These are phyloP conservation scores for Augiades crinisus DNA, from an alignment of 2,888 invertebrate species.

Conservation along the genomic window DNA sequence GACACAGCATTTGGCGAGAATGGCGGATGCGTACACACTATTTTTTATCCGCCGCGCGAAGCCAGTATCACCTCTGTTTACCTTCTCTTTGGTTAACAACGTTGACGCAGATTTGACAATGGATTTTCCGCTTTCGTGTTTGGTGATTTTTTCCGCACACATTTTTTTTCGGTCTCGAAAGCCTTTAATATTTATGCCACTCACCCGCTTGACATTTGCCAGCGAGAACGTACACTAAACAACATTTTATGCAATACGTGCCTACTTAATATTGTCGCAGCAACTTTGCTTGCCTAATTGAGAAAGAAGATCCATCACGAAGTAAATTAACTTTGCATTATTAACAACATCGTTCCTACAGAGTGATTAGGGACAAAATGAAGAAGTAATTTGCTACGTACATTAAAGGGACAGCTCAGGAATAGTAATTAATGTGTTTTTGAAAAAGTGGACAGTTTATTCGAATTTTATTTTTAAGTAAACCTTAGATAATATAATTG, in stretches of 20 bases:
- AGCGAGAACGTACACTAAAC: background rate
- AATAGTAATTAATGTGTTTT: no score
- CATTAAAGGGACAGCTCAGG: no score
- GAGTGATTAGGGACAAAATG: no score
- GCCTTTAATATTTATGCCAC: background rate
- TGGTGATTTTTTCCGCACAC: background rate
- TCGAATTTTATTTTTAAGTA: no score
- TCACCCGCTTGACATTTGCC: background rate
- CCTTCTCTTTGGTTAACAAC: constrained; percentile 21
- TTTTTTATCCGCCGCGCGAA: constrained; percentile 33
- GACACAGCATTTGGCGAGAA: constrained; percentile 40
- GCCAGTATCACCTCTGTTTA: constrained; percentile 37
- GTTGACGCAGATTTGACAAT: constrained; percentile 11
- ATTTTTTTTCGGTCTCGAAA: background rate
- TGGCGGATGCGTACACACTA: constrained; percentile 32
- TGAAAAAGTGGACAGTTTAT: no score
- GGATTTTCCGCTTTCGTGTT: constrained; percentile 11
- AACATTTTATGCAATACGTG: background rate
- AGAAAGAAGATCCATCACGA: no score
- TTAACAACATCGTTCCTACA: no score
- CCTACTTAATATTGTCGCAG: background rate
- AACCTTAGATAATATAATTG: no score
- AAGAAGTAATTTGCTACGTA: no score
- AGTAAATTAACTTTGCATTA: no score
- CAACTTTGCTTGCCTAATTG: no score